Evolutionary conservation across 2,888 invertebrate species (phyloP).

Genomic region (Tyria jacobaeae): DNA sequence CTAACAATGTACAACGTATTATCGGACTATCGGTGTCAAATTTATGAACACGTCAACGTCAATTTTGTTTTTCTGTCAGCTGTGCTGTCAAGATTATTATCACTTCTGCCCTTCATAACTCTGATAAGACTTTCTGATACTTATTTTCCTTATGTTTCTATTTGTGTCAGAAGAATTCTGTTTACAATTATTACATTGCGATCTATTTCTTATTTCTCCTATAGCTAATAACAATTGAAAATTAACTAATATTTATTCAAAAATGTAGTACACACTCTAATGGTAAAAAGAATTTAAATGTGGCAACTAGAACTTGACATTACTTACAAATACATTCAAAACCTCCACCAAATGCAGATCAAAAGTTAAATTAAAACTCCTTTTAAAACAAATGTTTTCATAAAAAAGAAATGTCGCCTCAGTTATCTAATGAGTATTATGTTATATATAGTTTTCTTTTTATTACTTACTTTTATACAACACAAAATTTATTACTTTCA

Average conservation of each 20-base stretch:
- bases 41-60: constrained; percentile 2
- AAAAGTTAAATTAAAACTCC: not conserved
- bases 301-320: constrained; percentile 41
- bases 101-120: not conserved
- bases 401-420: not conserved
- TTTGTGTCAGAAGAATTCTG: not conserved
- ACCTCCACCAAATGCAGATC: constrained; percentile 11
- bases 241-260: not conserved
- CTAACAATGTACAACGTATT: constrained; percentile 16
- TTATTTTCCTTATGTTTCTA: not conserved
- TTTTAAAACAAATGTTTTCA: not conserved
- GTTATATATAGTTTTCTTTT: not conserved
- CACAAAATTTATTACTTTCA: not conserved
- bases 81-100: too few species aligned
- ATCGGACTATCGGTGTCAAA: too few species aligned
- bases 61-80: constrained; percentile 6
- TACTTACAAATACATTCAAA: constrained; percentile 34
- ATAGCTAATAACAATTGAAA: not conserved
- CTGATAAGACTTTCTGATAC: not conserved
- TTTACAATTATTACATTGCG: not conserved
- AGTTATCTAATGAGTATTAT: not conserved
- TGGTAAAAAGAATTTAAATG: not conserved
- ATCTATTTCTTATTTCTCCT: not conserved
- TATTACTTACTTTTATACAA: not conserved
- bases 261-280: not conserved